phyloP scores from a whole-genome alignment of 2,888 invertebrate species.

The Torymus aiolomorphi region DNA sequence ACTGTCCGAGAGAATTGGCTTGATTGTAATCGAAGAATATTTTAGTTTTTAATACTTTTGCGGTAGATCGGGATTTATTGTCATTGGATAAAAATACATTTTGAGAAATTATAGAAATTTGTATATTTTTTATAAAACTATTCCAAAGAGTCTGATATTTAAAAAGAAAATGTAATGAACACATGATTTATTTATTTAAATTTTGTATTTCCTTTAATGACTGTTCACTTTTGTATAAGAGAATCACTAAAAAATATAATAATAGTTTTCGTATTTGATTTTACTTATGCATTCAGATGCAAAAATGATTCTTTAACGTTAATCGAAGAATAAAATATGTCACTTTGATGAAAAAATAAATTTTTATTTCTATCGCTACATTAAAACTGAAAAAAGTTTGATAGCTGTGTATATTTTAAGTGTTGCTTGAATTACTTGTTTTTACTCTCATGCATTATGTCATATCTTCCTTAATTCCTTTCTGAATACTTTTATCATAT shows the following conservation, averaged over 20 bases:
- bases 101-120: too few relatives aligned
- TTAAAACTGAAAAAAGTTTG: constrained; percentile 9
- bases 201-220: too few relatives aligned
- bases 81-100: too few relatives aligned
- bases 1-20: too few relatives aligned
- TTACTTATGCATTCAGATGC: neutral
- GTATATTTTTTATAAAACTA: too few relatives aligned
- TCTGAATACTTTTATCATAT: neutral
- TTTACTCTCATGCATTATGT: neutral
- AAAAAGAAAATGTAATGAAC: too few relatives aligned
- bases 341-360: constrained; percentile 11
- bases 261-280: neutral
- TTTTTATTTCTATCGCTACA: constrained; percentile 5
- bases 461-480: constrained; percentile 2
- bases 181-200: neutral
- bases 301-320: constrained; percentile 8
- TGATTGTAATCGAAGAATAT: too few relatives aligned
- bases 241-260: too few relatives aligned
- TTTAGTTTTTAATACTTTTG: too few relatives aligned
- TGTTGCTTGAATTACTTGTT: neutral
- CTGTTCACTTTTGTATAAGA: too few relatives aligned
- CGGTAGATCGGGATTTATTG: too few relatives aligned
- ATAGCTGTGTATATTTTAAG: constrained; percentile 8
- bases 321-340: neutral
- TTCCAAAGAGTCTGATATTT: too few relatives aligned